Conservation (phyloP, 2,888 invertebrate genomes). For the Coecobrya sp. region DNA sequence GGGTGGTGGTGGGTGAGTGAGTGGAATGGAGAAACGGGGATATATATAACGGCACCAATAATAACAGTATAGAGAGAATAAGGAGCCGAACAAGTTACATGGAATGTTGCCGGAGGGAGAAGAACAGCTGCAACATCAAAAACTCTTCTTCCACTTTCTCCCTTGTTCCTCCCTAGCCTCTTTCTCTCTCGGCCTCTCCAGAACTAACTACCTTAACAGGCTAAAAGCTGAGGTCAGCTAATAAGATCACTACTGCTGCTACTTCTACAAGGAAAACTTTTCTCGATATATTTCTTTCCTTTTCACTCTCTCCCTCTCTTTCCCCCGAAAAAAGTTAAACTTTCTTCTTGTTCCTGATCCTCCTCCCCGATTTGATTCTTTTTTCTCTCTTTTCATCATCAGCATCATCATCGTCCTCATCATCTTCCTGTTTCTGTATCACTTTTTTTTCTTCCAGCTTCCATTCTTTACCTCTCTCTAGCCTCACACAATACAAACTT, state of each 20-base stretch:
- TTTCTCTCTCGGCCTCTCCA: not conserved
- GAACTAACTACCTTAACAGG: slow-evolving; percentile 60
- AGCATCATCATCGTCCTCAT: slow-evolving; percentile 8
- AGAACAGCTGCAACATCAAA: slow-evolving; percentile 70
- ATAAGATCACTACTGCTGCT: slow-evolving; percentile 22
- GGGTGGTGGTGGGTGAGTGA: not conserved
- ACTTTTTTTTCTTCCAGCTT: not conserved
- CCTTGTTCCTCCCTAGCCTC: slow-evolving; percentile 48
- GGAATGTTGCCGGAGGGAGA: slow-evolving; percentile 73
- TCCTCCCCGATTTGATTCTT: slow-evolving; percentile 18
- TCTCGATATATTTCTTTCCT: slow-evolving; percentile 5
- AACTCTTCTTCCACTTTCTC: slow-evolving; percentile 44
- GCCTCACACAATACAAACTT: not conserved
- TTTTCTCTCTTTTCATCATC: slow-evolving; percentile 3
- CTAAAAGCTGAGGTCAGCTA: slow-evolving; percentile 61
- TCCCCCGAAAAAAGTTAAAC: slow-evolving; percentile 28
- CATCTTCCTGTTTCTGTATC: not conserved
- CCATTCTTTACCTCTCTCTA: too few relatives aligned
- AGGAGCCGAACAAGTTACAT: slow-evolving; percentile 36
- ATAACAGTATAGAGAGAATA: slow-evolving; percentile 8
- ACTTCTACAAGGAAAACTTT: slow-evolving; percentile 20
- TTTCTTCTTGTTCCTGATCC: slow-evolving; percentile 37
- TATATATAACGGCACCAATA: slow-evolving; percentile 1
- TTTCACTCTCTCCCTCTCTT: not conserved
- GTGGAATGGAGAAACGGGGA: not conserved